Base-by-base conservation (phyloP, 1,140 invertebrate genomes). In the Bombus cullumanus region DNA sequence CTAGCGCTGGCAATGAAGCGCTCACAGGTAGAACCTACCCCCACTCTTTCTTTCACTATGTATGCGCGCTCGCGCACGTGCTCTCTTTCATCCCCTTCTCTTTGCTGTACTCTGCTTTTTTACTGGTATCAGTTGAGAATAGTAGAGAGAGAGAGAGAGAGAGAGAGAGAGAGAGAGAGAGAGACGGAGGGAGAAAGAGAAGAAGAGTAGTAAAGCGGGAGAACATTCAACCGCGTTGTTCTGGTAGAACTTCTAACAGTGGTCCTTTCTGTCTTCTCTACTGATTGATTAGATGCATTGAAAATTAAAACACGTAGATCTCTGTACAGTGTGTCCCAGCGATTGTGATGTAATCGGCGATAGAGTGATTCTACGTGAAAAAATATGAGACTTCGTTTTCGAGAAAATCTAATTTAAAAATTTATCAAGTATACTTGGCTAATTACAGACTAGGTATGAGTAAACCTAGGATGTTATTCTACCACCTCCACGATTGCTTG, bases 1-100 rank as follows among this genome's bases (percentile, higher is more conserved):
- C 74, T 72, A 88, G 76, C 83, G 77, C 83, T 85, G 83, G 83
- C 83, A 85, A 85, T 85, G 83, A 85, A 85, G 83, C 83, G 77
- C 77, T 80, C 68, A 80, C 83, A 85, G 83, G 83, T 85, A 85
- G 83, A 72, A 85, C 73, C 76, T 84, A 66, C 66, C 43, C 64
- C 41, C 53, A n/a, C 73, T 64, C 57, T 69, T 73, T 85, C 57
- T 85, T n/a, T 71, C 77, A 25, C 39, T 59, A 62, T 72, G 39
- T 79, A 31, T 64, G 77, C 83, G 69, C 68, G 68, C 77, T 57
- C 18, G 57, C 77, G 77, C 83, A 85, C 83, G 78, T 85, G 84
- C 79, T 82, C 79, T 75, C 72, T 31, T 86, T 57, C 71, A 74
- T 39, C 83, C 75, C 83, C 22, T 28, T 66, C 22, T 66, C 31